Evolutionary conservation across 2,113 vertebrate genomes (phyloP).

Genomic region (Lichenostomus cassidix): DNA sequence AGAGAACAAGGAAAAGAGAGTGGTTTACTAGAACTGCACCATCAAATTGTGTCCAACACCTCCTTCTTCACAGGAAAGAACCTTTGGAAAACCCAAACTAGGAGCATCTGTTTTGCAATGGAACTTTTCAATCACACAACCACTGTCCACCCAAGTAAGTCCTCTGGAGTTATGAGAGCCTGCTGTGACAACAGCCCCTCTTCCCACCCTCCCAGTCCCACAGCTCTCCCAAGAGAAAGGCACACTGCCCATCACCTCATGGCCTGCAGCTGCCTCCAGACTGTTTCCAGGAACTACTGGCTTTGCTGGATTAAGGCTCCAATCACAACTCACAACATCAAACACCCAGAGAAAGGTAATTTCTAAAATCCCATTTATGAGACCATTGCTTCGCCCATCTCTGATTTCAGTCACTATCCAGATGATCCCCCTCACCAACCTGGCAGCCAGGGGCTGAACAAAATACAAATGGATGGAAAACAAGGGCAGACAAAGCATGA

Average conservation of each 20-base stretch:
- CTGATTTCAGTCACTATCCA: background rate
- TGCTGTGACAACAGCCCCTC: background rate
- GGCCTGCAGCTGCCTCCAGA: background rate
- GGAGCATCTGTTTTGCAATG: background rate
- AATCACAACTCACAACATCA: background rate
- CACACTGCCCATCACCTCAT: too few relatives aligned
- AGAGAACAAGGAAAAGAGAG: background rate
- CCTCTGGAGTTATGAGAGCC: background rate
- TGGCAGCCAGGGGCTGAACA: background rate
- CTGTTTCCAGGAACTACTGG: background rate
- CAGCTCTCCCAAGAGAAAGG: background rate
- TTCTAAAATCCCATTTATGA: background rate
- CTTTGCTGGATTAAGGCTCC: background rate
- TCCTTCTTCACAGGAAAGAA: background rate
- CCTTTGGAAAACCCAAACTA: background rate
- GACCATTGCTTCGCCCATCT: background rate
- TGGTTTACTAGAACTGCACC: background rate
- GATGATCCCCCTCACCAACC: background rate
- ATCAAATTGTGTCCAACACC: background rate
- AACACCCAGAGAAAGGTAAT: background rate
- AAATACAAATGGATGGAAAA: background rate
- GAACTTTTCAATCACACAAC: background rate
- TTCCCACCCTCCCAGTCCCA: background rate
- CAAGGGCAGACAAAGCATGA: background rate
- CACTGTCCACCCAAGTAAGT: accelerated